Percentiles rank a stretch among this genome's conserved stretches.
Conservation (phyloP, 37 sponge, comb jelly and placozoan species). For the Ianthella basta region DNA sequence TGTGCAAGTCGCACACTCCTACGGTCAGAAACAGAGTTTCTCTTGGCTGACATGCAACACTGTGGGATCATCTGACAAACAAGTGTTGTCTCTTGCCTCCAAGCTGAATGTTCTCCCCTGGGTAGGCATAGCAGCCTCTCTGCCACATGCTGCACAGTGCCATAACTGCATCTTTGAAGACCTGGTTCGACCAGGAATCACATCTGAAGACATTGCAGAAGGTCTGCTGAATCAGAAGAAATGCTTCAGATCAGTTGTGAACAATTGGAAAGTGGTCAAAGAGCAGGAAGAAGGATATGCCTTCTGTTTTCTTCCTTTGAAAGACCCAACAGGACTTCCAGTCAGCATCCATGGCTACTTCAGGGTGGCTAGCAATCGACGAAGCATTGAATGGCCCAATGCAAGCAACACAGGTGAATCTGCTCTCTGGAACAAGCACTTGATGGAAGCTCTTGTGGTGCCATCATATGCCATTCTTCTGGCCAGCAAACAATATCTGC, state of each 20-base stretch:
- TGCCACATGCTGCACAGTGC: neutral
- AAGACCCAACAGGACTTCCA: constrained; percentile 50
- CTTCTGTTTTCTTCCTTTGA: constrained; percentile 83
- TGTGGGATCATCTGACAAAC: constrained; percentile 40
- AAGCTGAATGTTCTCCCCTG: constrained; percentile 59
- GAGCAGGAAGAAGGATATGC: constrained; percentile 46
- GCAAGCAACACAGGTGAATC: constrained; percentile 54
- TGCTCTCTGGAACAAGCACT: constrained; percentile 68
- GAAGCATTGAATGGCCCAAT: constrained; percentile 78
- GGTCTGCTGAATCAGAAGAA: too few species aligned
- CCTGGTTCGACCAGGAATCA: too few species aligned
- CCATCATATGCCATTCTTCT: constrained; percentile 58
- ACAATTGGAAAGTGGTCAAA: neutral
- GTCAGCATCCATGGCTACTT: constrained; percentile 84
- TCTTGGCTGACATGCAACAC: constrained; percentile 61
- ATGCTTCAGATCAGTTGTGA: neutral
- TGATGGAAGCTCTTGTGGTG: constrained; percentile 32
- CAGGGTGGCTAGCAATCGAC: constrained; percentile 64
- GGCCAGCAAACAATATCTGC: constrained; percentile 8
- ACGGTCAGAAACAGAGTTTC: neutral
- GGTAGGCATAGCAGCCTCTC: constrained; percentile 68
- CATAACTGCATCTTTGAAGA: too few species aligned
- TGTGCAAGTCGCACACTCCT: neutral
- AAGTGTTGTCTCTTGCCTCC: neutral
- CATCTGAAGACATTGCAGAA: too few species aligned